These are phyloP conservation scores for Poecile atricapillus DNA, from an alignment of 2,113 vertebrate genomes.

Conservation along the genomic window DNA sequence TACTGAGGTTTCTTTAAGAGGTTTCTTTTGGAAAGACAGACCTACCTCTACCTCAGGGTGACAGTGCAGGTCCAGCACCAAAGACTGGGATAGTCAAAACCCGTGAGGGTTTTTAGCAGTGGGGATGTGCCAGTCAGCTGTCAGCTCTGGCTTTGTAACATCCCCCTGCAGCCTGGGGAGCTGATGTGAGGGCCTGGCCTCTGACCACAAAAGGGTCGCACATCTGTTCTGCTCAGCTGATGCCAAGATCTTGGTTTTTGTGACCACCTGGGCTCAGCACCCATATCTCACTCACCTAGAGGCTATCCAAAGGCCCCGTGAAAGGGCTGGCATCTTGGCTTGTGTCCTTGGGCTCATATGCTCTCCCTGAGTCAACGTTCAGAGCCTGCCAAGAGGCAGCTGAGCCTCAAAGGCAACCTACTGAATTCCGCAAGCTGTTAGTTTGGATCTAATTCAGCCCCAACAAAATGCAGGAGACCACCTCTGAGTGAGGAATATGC, in stretches of 20 bases:
- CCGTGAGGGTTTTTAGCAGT: fast-evolving
- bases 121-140: neutral
- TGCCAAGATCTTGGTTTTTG: neutral
- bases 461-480: neutral
- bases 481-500: neutral
- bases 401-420: neutral
- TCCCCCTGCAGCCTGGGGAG: neutral
- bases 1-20: neutral
- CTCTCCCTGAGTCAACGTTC: neutral
- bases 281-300: neutral
- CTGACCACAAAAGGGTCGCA: neutral
- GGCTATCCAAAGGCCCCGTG: neutral
- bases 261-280: neutral
- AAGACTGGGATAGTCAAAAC: neutral
- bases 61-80: neutral
- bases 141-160: neutral
- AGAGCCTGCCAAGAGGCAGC: neutral
- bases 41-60: neutral
- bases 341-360: neutral
- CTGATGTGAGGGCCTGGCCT: neutral
- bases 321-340: neutral
- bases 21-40: neutral
- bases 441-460: constrained; percentile 23
- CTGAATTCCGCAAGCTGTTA: constrained; percentile 17
- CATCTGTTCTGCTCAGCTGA: neutral